Conservation (phyloP, 2,888 invertebrate species). For the Panopea generosa region DNA sequence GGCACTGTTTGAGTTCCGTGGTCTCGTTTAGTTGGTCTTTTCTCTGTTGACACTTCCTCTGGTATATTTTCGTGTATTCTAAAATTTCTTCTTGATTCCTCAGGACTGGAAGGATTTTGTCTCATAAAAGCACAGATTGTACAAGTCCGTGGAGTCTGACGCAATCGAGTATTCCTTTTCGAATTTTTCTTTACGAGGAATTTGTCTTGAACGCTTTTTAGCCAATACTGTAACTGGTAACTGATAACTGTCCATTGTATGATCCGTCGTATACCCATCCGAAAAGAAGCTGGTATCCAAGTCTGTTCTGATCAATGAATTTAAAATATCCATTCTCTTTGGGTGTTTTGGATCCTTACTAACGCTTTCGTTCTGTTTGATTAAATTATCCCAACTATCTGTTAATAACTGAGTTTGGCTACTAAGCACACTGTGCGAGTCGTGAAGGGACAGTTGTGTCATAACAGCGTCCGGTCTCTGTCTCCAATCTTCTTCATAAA, state of each 20-base stretch:
- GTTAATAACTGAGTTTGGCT: constrained; percentile 69
- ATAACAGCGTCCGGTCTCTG: constrained; percentile 51
- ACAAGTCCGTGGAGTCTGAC: constrained; percentile 67
- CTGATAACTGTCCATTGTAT: constrained; percentile 67
- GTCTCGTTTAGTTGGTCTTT: neutral
- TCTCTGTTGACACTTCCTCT: constrained; percentile 36
- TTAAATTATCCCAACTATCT: constrained; percentile 71
- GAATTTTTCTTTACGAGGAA: constrained; percentile 31
- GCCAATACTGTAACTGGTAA: constrained; percentile 68
- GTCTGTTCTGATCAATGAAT: constrained; percentile 62
- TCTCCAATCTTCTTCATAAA: constrained; percentile 54
- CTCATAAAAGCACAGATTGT: constrained; percentile 68
- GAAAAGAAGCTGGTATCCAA: constrained; percentile 69
- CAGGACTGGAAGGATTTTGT: constrained; percentile 50
- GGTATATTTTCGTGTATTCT: constrained; percentile 48
- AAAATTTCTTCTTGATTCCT: constrained; percentile 27
- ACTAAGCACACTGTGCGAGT: constrained; percentile 49
- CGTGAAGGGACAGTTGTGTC: constrained; percentile 48
- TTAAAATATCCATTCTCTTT: constrained; percentile 51
- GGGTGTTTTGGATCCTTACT: constrained; percentile 39
- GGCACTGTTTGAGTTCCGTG: neutral
- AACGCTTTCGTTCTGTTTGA: constrained; percentile 33
- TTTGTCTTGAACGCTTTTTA: constrained; percentile 38
- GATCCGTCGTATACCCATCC: constrained; percentile 72
- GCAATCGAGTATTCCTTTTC: constrained; percentile 50